These are phyloP conservation scores for Cephalopachus bancanus DNA, from an alignment of 2,797 vertebrate species.

Conservation along the genomic window DNA sequence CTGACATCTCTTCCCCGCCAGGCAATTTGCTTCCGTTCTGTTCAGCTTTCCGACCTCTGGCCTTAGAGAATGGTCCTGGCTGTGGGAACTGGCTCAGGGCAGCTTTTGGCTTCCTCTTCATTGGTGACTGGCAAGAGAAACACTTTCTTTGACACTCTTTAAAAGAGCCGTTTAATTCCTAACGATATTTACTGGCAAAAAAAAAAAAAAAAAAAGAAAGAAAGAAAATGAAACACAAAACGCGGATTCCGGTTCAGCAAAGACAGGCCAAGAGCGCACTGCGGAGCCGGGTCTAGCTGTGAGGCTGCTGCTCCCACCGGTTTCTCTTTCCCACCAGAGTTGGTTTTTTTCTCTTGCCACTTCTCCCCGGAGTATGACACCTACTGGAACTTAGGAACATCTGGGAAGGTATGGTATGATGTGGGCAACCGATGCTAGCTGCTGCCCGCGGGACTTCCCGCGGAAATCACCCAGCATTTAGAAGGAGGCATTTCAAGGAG, in stretches of 20 bases:
- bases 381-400: constrained; percentile 68
- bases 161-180: constrained; percentile 81
- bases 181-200: constrained; percentile 81
- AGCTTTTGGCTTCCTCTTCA: constrained; percentile 74
- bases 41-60: constrained; percentile 81
- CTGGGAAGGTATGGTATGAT: constrained; percentile 18
- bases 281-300: not conserved
- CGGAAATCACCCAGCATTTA: constrained; percentile 78
- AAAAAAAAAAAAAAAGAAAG: constrained; percentile 68
- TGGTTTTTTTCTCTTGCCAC: not conserved
- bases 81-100: constrained; percentile 80
- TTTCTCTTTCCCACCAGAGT: not conserved
- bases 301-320: not conserved
- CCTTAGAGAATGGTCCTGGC: constrained; percentile 78
- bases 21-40: constrained; percentile 82
- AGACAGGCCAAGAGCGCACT: constrained; percentile 18
- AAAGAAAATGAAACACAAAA: constrained; percentile 65
- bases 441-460: constrained; percentile 74
- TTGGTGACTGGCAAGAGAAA: constrained; percentile 76
- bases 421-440: not conserved
- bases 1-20: constrained; percentile 66
- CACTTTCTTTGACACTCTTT: constrained; percentile 80
- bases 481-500: not conserved
- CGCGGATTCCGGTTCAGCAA: constrained; percentile 41
- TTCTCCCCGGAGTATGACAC: constrained; percentile 54